Percentiles rank a stretch among this genome's conserved stretches.
Conservation (phyloP, 2,888 invertebrate species). For the Phoenoteleia sp. region DNA sequence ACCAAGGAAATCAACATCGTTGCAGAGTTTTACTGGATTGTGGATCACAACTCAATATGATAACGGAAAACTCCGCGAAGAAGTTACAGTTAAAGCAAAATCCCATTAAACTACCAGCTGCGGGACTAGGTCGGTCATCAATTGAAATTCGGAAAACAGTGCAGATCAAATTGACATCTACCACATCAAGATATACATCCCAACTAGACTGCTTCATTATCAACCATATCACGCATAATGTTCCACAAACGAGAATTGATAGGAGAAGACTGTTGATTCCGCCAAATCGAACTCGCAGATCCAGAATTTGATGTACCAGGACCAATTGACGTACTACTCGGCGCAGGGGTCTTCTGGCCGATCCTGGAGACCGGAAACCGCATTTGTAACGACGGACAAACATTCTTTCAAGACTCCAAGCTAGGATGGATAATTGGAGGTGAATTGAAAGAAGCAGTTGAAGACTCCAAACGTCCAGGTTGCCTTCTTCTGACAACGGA, state of each 20-base stretch:
- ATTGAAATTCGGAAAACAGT: background rate
- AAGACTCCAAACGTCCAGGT: background rate
- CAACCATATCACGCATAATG: background rate
- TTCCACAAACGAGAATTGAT: background rate
- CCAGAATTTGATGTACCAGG: conserved; percentile 9
- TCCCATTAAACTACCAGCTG: background rate
- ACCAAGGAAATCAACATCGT: background rate
- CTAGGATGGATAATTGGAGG: conserved; percentile 45
- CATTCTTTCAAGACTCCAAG: background rate
- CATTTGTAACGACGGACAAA: background rate
- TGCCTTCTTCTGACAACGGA: background rate
- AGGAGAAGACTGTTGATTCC: background rate
- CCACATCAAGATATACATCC: background rate
- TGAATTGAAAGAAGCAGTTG: background rate
- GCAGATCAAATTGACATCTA: conserved; percentile 1
- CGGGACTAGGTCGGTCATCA: background rate
- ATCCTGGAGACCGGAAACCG: background rate
- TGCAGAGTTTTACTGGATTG: conserved; percentile 15
- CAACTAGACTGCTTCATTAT: background rate
- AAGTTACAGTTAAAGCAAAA: background rate
- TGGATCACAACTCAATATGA: background rate
- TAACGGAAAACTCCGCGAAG: background rate
- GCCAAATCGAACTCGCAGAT: background rate
- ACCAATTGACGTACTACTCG: conserved; percentile 6
- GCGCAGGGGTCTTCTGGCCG: conserved; percentile 3